Percentiles rank a stretch among this genome's conserved stretches.
These are phyloP conservation scores for Sebastes baramenuke DNA, from an alignment of 2,797 vertebrate genomes.

Conservation along the genomic window DNA sequence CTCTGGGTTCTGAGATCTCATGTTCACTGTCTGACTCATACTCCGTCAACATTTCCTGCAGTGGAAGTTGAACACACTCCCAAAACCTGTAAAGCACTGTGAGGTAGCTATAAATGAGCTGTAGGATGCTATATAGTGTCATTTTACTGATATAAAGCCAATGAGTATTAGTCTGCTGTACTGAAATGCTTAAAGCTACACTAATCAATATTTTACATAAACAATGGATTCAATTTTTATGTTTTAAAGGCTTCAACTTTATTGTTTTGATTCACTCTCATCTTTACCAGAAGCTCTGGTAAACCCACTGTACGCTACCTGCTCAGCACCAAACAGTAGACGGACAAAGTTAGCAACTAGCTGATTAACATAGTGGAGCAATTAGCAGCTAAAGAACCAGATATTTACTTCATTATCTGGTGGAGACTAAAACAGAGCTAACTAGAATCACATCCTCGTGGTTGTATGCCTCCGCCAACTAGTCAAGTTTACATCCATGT, in stretches of 20 bases:
- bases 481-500: too few relatives aligned
- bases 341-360: not conserved
- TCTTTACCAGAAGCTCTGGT: accelerated
- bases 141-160: not conserved
- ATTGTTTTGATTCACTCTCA: not conserved
- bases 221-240: not conserved
- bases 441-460: accelerated
- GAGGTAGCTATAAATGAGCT: not conserved
- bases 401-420: not conserved
- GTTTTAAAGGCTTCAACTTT: not conserved
- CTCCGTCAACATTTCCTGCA: not conserved
- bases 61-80: not conserved
- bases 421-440: not conserved
- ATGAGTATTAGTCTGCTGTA: not conserved
- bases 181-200: not conserved
- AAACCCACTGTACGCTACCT: too few relatives aligned
- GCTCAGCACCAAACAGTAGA: not conserved
- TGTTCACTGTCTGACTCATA: conserved; percentile 8
- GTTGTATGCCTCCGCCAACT: too few relatives aligned
- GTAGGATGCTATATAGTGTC: accelerated
- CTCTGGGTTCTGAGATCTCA: not conserved
- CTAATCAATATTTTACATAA: not conserved
- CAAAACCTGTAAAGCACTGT: not conserved
- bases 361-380: not conserved
- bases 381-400: not conserved